Conservation (phyloP, 2,113 vertebrate species). For the Larimichthys crocea region DNA sequence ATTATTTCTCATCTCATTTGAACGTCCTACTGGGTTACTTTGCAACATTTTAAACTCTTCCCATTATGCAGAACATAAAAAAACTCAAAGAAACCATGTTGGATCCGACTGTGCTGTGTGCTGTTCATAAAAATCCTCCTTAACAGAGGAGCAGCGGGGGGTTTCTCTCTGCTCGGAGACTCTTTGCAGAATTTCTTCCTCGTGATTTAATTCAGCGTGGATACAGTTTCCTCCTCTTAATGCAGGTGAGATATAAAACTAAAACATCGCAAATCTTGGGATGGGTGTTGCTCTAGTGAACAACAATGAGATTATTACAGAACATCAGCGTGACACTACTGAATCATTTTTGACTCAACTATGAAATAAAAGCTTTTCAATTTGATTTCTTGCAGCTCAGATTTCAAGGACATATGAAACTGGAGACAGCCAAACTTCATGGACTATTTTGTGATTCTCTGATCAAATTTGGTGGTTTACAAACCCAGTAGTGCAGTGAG, state of each 20-base stretch:
- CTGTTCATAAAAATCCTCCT: slow-evolving; percentile 5
- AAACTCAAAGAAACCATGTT: not conserved
- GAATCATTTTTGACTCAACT: slow-evolving; percentile 7
- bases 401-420: slow-evolving; percentile 27
- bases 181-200: slow-evolving; percentile 10
- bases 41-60: slow-evolving; percentile 28
- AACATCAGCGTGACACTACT: not conserved
- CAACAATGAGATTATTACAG: not conserved
- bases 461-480: slow-evolving; percentile 27
- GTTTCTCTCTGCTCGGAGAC: slow-evolving; percentile 5
- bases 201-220: not conserved
- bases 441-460: slow-evolving; percentile 32
- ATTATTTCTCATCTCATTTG: slow-evolving; percentile 52
- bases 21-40: slow-evolving; percentile 21
- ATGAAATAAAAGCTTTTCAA: slow-evolving; percentile 38
- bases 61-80: slow-evolving; percentile 28
- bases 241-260: slow-evolving; percentile 18
- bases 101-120: slow-evolving; percentile 9
- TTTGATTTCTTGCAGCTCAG: slow-evolving; percentile 7
- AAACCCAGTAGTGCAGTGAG: not conserved
- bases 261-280: slow-evolving; percentile 10
- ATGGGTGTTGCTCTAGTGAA: not conserved
- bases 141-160: slow-evolving; percentile 7
- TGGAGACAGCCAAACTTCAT: not conserved
- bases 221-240: not conserved